Conservation (phyloP, 2,888 invertebrate genomes). For the Napeogenes sylphis region DNA sequence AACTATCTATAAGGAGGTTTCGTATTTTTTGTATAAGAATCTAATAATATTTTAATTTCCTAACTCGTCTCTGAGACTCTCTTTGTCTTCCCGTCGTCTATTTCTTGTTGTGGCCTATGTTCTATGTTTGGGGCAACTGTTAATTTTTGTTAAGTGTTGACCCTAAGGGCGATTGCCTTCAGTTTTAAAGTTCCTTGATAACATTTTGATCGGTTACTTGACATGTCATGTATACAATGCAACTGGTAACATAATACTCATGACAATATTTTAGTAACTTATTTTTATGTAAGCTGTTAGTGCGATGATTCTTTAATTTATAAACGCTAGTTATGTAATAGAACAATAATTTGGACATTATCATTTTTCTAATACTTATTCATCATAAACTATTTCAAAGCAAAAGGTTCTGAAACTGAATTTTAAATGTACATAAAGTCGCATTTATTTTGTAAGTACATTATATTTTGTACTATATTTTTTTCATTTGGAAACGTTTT, state of each 20-base stretch:
- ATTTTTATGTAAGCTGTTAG: conserved; percentile 28
- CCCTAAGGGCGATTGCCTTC: neutral
- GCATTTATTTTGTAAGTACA: conserved; percentile 54
- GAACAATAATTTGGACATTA: conserved; percentile 14
- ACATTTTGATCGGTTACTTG: neutral
- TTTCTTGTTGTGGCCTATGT: conserved; percentile 8
- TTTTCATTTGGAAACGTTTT: conserved; percentile 63
- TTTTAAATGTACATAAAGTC: conserved; percentile 39
- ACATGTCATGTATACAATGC: neutral
- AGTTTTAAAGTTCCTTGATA: neutral
- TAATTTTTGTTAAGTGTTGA: conserved; percentile 3
- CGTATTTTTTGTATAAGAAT: neutral
- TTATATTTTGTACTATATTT: conserved; percentile 52
- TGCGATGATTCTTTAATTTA: conserved; percentile 29
- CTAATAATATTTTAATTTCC: neutral
- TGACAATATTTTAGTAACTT: conserved; percentile 29
- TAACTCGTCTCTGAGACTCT: conserved; percentile 21
- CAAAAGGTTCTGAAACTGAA: conserved; percentile 1
- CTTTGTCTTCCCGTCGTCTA: conserved; percentile 24
- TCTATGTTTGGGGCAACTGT: neutral
- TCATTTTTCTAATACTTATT: conserved; percentile 9
- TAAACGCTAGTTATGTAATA: conserved; percentile 24
- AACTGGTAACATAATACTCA: conserved; percentile 31
- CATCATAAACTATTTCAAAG: conserved; percentile 6
- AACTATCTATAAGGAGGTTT: neutral